Evolutionary conservation across 1,140 invertebrate species (phyloP).

Genomic region (Scaptodrosophila lebanonensis): DNA sequence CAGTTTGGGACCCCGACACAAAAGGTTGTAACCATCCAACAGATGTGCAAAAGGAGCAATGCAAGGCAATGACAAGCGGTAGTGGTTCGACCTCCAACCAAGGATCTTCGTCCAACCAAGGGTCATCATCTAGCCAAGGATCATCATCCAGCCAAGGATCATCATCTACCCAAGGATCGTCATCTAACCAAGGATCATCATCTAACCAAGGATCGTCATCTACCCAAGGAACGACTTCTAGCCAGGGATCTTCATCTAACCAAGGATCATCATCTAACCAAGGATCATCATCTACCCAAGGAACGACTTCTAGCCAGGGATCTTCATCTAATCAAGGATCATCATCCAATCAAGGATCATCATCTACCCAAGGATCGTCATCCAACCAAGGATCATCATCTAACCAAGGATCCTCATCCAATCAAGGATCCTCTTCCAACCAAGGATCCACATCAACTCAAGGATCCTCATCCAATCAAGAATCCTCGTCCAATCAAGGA

Average conservation of each 20-base stretch:
- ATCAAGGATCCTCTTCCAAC: slow-evolving; percentile 15
- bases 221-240: slow-evolving; percentile 24
- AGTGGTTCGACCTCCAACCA: slow-evolving; percentile 20
- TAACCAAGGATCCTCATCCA: slow-evolving; percentile 16
- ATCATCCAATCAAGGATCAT: slow-evolving; percentile 30
- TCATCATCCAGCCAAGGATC: slow-evolving; percentile 35
- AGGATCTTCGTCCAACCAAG: slow-evolving; percentile 5
- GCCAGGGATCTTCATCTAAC: slow-evolving; percentile 11
- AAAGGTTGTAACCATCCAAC: slow-evolving; percentile 79
- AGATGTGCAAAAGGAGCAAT: slow-evolving; percentile 79
- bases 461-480: slow-evolving; percentile 28
- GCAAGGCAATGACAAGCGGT: slow-evolving; percentile 77
- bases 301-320: slow-evolving; percentile 30
- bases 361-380: slow-evolving; percentile 11
- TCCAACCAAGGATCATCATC: slow-evolving; percentile 31
- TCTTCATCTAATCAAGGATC: slow-evolving; percentile 29
- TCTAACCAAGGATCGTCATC: slow-evolving; percentile 28
- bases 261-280: slow-evolving; percentile 37
- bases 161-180: background rate
- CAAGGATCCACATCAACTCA: slow-evolving; percentile 23
- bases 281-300: slow-evolving; percentile 23
- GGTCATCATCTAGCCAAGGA: slow-evolving; percentile 26
- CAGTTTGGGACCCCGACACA: slow-evolving; percentile 78
- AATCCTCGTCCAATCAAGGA: slow-evolving; percentile 18
- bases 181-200: slow-evolving; percentile 27